These are phyloP conservation scores for Cryptotermes secundus DNA, from an alignment of 1,140 invertebrate species.

Conservation along the genomic window DNA sequence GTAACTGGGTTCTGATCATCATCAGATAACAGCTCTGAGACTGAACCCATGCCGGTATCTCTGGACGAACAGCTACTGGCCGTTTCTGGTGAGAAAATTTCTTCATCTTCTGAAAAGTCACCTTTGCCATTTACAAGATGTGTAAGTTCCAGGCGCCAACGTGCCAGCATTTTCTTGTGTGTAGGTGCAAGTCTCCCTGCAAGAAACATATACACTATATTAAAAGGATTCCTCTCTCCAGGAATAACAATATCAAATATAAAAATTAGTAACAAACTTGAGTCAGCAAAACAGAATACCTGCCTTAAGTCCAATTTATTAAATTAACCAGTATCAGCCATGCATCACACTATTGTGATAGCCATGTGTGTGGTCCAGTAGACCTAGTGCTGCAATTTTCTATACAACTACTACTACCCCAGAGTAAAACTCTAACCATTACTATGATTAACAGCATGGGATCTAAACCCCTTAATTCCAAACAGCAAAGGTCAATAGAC, in stretches of 20 bases:
- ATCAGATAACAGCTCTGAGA: neutral
- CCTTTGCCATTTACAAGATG: neutral
- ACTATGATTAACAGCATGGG: too few species aligned
- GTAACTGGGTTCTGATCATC: neutral
- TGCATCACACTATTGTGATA: too few species aligned
- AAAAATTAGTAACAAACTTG: neutral
- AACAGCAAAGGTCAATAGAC: too few species aligned
- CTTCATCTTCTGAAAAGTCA: slow-evolving; percentile 12
- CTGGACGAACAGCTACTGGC: neutral
- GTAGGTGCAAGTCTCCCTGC: neutral
- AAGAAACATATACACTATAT: neutral
- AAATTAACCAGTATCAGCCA: too few species aligned
- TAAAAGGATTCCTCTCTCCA: too few species aligned
- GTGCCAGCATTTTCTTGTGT: neutral
- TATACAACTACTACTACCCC: too few species aligned
- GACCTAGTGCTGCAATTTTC: too few species aligned
- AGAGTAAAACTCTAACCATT: too few species aligned
- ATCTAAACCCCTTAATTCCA: too few species aligned
- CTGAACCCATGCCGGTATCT: neutral
- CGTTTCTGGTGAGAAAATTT: neutral
- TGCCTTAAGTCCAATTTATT: neutral
- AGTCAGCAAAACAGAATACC: neutral
- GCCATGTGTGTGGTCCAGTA: too few species aligned
- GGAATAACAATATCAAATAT: neutral
- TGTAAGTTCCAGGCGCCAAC: neutral